Conservation (phyloP, 2,888 invertebrate genomes). For the Oasisia sp. region DNA sequence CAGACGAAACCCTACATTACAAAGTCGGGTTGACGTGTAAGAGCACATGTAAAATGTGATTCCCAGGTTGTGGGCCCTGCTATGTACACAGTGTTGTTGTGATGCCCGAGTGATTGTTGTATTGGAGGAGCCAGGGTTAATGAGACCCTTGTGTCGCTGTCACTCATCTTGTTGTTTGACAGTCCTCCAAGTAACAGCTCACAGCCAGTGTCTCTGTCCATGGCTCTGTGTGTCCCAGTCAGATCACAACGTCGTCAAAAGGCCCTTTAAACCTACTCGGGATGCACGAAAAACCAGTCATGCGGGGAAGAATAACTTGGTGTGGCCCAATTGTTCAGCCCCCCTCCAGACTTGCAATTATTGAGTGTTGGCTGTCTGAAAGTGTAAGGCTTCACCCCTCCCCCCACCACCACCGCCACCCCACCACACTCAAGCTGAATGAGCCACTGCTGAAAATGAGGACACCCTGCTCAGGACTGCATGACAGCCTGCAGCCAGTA, state of each 20-base stretch:
- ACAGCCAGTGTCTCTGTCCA: background rate
- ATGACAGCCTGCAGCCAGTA: constrained; percentile 17
- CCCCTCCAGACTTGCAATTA: background rate
- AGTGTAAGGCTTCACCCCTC: constrained; percentile 5
- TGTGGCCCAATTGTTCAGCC: background rate
- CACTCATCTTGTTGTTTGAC: constrained; percentile 6
- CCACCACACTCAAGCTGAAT: constrained; percentile 3
- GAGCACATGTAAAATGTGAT: background rate
- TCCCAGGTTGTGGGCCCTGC: background rate
- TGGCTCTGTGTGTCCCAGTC: background rate
- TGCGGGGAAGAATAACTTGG: constrained; percentile 12
- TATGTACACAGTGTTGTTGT: background rate
- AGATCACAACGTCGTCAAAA: background rate
- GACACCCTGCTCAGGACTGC: constrained; percentile 17
- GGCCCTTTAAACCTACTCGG: background rate
- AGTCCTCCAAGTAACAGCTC: constrained; percentile 1
- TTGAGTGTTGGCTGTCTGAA: background rate
- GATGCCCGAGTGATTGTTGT: background rate
- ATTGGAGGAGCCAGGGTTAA: background rate
- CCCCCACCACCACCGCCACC: background rate
- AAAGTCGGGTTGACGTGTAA: background rate
- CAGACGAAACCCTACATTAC: background rate
- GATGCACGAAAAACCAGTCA: background rate
- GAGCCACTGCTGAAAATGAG: background rate
- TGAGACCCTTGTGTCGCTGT: background rate